Evolutionary conservation across 2,888 invertebrate species (phyloP).

Genomic region (Drepanosiphum platanoidis): DNA sequence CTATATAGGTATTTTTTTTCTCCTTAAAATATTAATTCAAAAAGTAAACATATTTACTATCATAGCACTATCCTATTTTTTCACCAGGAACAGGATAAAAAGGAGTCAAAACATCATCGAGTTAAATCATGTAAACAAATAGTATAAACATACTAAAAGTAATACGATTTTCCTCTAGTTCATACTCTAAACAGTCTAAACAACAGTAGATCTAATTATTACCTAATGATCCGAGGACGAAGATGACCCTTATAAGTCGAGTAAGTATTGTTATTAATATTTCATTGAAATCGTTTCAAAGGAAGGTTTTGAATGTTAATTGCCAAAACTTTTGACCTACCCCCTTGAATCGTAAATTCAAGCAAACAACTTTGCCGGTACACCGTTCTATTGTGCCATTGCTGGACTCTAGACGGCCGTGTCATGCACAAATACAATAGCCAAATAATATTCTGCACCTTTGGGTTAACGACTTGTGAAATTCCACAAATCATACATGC

Average conservation of each 20-base stretch:
- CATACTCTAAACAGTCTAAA: constrained; percentile 7
- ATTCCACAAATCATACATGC: constrained; percentile 20
- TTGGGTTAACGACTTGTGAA: constrained; percentile 43
- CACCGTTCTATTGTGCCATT: constrained; percentile 11
- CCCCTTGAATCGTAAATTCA: constrained; percentile 44
- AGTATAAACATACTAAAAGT: too few relatives aligned
- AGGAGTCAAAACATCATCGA: too few relatives aligned
- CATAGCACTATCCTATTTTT: too few relatives aligned
- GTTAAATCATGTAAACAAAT: too few relatives aligned
- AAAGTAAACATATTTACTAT: too few relatives aligned
- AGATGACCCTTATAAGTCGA: constrained; percentile 29
- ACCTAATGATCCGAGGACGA: constrained; percentile 28
- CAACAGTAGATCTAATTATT: constrained; percentile 31
- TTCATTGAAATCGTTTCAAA: constrained; percentile 44
- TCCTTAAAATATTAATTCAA: too few relatives aligned
- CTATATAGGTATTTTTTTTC: too few relatives aligned
- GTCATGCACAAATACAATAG: constrained; percentile 43
- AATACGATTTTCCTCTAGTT: neutral
- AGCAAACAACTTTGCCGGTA: constrained; percentile 39
- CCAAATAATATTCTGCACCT: constrained; percentile 33
- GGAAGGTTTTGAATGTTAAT: constrained; percentile 45
- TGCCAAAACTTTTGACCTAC: constrained; percentile 48
- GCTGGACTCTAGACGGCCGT: constrained; percentile 38
- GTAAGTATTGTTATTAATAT: constrained; percentile 49
- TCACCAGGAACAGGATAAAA: too few relatives aligned